phyloP scores from a whole-genome alignment of 2,797 vertebrate species.

The Bucorvus abyssinicus region DNA sequence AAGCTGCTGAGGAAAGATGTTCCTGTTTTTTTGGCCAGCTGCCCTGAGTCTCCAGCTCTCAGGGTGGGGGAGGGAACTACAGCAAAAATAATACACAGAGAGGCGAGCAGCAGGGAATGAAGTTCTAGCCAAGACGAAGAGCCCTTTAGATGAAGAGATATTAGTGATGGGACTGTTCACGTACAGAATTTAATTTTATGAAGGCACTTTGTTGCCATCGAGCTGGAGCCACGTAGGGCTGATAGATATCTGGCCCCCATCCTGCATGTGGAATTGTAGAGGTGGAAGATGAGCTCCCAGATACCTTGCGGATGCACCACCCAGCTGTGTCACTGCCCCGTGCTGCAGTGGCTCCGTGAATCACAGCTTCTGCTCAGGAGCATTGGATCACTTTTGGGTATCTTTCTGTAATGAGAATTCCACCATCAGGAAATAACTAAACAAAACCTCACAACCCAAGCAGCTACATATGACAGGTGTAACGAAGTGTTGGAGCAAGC shows the following conservation, averaged over 20 bases:
- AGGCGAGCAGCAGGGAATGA: constrained; percentile 1
- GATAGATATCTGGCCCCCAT: background rate
- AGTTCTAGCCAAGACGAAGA: constrained; percentile 2
- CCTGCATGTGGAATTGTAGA: background rate
- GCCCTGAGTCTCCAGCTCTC: background rate
- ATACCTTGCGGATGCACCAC: background rate
- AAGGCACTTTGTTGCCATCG: background rate
- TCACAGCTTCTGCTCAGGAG: background rate
- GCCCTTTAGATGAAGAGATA: background rate
- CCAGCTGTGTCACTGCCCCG: background rate
- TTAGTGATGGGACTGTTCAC: background rate
- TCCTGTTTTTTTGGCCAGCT: constrained; percentile 20
- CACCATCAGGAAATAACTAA: background rate
- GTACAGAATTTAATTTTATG: background rate
- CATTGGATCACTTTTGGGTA: background rate
- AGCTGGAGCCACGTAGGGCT: background rate
- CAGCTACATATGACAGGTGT: background rate
- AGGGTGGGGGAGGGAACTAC: background rate
- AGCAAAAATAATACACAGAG: constrained; percentile 25
- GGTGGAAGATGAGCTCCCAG: background rate
- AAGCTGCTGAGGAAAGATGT: constrained; percentile 28
- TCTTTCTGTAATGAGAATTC: background rate
- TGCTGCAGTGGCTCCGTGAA: background rate
- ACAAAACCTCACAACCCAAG: background rate
- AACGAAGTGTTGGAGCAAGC: background rate